A percentile compares a stretch with the other conserved stretches of the same genome.
phyloP scores from a whole-genome alignment of 2,113 vertebrate genomes.

The Paracanthobrama guichenoti region DNA sequence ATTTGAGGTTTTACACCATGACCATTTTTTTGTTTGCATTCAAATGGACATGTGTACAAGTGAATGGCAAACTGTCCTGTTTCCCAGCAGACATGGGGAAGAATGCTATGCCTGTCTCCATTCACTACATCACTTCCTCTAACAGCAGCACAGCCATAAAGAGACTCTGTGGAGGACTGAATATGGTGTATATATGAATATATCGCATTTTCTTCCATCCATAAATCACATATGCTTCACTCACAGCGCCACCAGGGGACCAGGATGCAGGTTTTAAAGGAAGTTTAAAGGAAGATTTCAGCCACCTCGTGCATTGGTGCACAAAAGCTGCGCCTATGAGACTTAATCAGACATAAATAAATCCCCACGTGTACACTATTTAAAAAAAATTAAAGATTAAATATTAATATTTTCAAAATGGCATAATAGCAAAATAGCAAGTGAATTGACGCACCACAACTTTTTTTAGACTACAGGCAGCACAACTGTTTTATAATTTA shows the following conservation, averaged over 20 bases:
- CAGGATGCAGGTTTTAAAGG: background rate
- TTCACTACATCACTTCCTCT: constrained; percentile 1
- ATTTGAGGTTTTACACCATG: background rate
- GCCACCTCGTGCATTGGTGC: background rate
- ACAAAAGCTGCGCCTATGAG: background rate
- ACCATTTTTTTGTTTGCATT: constrained; percentile 1
- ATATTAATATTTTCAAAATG: too few species aligned
- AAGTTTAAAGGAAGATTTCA: background rate
- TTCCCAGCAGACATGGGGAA: background rate
- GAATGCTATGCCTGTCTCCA: background rate
- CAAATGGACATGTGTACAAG: background rate
- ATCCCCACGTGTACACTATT: background rate
- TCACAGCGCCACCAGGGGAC: background rate
- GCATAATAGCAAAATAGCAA: too few species aligned
- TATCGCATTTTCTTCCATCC: background rate
- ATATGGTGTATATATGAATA: too few species aligned
- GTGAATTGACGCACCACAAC: too few species aligned
- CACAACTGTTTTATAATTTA: too few species aligned
- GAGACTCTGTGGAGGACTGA: background rate
- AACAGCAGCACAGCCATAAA: background rate
- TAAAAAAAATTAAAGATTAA: too few species aligned
- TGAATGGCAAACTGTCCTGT: background rate
- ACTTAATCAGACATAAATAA: background rate
- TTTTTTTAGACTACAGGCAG: too few species aligned
- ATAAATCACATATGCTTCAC: constrained; percentile 5